Evolutionary conservation across 1,140 invertebrate genomes (phyloP).

Genomic region (Camponotus vicinus): DNA sequence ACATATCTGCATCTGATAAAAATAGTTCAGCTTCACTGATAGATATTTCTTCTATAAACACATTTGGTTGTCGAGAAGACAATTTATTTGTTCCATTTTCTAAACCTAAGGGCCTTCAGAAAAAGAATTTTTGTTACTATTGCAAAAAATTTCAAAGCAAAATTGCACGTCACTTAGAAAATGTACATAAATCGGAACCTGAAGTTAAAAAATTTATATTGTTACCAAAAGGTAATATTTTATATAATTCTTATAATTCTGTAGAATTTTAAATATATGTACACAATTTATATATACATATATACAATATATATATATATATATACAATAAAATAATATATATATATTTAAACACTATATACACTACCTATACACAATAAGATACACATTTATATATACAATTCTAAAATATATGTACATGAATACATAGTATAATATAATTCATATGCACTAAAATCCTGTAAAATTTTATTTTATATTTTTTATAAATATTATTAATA

Average conservation of each 20-base stretch:
- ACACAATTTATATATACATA: too few relatives aligned
- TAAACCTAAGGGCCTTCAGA: conserved; percentile 2
- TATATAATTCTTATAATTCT: background rate
- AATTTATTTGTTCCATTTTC: background rate
- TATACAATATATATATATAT: too few relatives aligned
- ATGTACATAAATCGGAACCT: conserved; percentile 7
- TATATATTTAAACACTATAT: too few relatives aligned
- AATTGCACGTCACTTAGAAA: conserved; percentile 11
- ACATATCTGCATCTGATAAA: background rate
- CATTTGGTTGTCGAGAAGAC: background rate
- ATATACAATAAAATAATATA: too few relatives aligned
- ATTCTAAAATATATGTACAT: too few relatives aligned
- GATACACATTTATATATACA: too few relatives aligned
- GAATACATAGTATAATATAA: too few relatives aligned
- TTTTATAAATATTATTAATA: too few relatives aligned
- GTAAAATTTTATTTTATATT: too few relatives aligned
- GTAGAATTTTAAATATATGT: background rate
- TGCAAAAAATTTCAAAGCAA: conserved; percentile 16
- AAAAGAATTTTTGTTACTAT: conserved; percentile 15
- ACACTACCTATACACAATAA: too few relatives aligned
- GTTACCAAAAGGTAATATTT: background rate
- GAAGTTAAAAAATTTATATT: conserved; percentile 8
- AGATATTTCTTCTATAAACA: background rate
- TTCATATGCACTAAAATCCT: too few relatives aligned
- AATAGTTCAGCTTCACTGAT: background rate